phyloP scores from a whole-genome alignment of 2,797 vertebrate species.

The Channa striata region DNA sequence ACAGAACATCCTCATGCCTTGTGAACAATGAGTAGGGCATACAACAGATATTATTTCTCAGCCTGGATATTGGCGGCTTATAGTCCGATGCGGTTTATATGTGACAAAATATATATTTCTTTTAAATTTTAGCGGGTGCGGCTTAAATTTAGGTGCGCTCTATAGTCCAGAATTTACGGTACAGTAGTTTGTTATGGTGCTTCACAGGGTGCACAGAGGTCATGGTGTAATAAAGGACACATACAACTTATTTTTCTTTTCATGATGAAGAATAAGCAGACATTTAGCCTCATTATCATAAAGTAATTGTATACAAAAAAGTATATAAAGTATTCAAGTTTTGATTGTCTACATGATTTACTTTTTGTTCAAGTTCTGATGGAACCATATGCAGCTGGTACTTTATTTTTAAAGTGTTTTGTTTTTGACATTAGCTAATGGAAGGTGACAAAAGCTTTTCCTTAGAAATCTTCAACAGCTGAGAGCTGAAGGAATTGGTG shows the following conservation, averaged over 20 bases:
- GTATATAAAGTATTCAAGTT: too few species aligned
- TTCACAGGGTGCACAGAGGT: slow-evolving; percentile 21
- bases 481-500: background rate
- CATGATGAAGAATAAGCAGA: background rate
- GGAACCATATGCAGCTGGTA: background rate
- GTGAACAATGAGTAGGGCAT: too few species aligned
- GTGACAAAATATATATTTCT: too few species aligned
- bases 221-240: slow-evolving; percentile 49
- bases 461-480: slow-evolving; percentile 2
- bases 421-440: background rate
- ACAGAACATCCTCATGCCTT: too few species aligned
- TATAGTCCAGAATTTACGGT: too few species aligned
- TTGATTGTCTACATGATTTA: background rate
- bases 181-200: slow-evolving; percentile 36
- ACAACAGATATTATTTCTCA: too few species aligned
- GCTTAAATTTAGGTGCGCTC: too few species aligned
- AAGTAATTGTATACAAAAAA: too few species aligned
- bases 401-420: background rate
- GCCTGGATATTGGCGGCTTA: too few species aligned
- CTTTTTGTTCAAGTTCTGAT: background rate
- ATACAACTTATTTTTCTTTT: too few species aligned
- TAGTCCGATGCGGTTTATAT: too few species aligned
- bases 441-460: background rate
- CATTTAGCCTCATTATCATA: background rate
- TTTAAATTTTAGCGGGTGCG: too few species aligned